Evolutionary conservation across 2,113 vertebrate species (phyloP), one percentile per base, ranked within the genome.

Genomic region (Heterotis niloticus): DNA sequence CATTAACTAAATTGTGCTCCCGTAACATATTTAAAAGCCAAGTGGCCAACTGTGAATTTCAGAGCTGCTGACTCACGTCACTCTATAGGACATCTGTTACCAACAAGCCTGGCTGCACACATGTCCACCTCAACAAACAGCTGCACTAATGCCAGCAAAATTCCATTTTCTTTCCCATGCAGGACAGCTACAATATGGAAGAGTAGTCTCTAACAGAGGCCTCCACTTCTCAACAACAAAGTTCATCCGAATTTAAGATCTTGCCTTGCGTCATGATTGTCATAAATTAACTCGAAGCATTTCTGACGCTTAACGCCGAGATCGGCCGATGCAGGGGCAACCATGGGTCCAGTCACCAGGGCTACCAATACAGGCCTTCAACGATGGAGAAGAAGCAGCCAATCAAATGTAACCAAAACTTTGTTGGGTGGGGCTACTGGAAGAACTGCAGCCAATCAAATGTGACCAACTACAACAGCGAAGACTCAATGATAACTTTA

Each of bases 331-430:
- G 23, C 10, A 68, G 67, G 44, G 23, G 10, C 11, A 52, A 56
- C n/a, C 24, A 57, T 57, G 60, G 29, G 56, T 13, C 11, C 34
- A 26, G 16, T 5, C 67, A n/a, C 67, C 56, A 67, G 51, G 72
- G 23, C 56, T 23, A 18, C 60, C 54, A 70, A 51, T 4, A 10
- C 34, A 67, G 67, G 60, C 29, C 29, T n/a, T 65, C 72, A 65
- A 10, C 7, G 7, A 4, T 24, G 60, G 26, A 78, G 59, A 60
- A 75, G 65, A 81, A 78, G 70, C 77, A 81, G 78, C n/a, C 65
- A 64, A 80, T 82, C 17, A 28, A 34, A 29, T 34, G 18, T 51
- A 13, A 17, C 34, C 13, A 70, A 70, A 17, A 44, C 20, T 10
- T 44, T 44, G 20, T 44, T 44, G 51, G 59, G 17, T 18, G 34